phyloP scores from a whole-genome alignment of 2,797 vertebrate species.

The Pseudopleuronectes americanus region DNA sequence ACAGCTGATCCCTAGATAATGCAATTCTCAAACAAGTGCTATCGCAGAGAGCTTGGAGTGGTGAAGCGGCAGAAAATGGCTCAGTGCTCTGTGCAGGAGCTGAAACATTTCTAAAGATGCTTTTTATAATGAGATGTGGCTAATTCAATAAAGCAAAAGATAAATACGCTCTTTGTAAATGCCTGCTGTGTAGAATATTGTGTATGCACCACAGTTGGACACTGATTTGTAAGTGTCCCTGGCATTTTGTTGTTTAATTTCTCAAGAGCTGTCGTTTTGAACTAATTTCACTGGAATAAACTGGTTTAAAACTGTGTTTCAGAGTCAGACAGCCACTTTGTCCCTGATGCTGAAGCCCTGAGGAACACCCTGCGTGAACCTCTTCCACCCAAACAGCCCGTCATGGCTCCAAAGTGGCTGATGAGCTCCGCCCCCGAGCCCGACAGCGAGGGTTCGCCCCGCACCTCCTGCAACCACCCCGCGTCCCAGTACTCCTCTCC shows the following conservation, averaged over 20 bases:
- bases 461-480: constrained; percentile 76
- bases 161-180: not conserved
- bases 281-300: not conserved
- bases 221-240: not conserved
- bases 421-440: constrained; percentile 85
- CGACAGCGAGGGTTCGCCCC: constrained; percentile 74
- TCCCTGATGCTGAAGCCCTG: constrained; percentile 82
- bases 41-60: constrained; percentile 43
- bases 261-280: not conserved
- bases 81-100: constrained; percentile 35
- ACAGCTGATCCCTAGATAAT: constrained; percentile 75
- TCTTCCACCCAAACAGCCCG: constrained; percentile 84
- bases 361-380: constrained; percentile 85
- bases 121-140: constrained; percentile 36
- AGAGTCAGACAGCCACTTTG: constrained; percentile 88
- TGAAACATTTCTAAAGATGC: constrained; percentile 47
- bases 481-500: constrained; percentile 72
- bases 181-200: not conserved
- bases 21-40: constrained; percentile 70
- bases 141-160: constrained; percentile 33
- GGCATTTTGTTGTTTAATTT: not conserved
- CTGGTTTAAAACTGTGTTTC: constrained; percentile 33
- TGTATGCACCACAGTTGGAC: not conserved
- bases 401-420: constrained; percentile 92
- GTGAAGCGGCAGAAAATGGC: constrained; percentile 48